Evolutionary conservation across 2,888 invertebrate genomes (phyloP).

Genomic region (Agonopterix subpropinquella): DNA sequence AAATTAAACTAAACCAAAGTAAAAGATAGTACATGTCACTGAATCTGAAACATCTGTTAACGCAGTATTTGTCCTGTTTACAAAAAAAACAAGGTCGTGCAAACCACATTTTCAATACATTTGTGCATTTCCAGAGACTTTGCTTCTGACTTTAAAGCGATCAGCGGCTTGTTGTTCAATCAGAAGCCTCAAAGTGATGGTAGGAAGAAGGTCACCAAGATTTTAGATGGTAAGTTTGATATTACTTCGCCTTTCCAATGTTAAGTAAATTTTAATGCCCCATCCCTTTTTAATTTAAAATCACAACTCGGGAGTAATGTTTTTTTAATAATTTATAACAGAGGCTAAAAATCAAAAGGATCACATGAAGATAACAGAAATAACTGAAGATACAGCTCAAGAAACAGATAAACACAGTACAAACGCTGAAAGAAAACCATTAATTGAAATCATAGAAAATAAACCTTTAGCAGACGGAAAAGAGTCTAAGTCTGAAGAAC

Average conservation of each 20-base stretch:
- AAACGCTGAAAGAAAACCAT: slow-evolving; percentile 36
- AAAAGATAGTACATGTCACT: too few relatives aligned
- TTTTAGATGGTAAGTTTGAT: slow-evolving; percentile 28
- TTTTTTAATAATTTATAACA: slow-evolving; percentile 9
- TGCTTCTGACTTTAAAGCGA: slow-evolving; percentile 32
- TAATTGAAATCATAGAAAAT: slow-evolving; percentile 49
- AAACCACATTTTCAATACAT: background rate
- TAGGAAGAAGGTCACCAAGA: slow-evolving; percentile 24
- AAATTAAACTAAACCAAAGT: too few relatives aligned
- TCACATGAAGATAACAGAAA: slow-evolving; percentile 25
- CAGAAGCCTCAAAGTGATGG: slow-evolving; percentile 30
- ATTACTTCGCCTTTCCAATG: background rate
- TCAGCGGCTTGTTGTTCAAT: slow-evolving; percentile 46
- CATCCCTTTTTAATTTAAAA: too few relatives aligned
- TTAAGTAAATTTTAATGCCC: too few relatives aligned
- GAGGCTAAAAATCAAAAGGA: slow-evolving; percentile 22
- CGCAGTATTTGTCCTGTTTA: too few relatives aligned
- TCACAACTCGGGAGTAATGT: background rate
- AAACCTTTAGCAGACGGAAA: slow-evolving; percentile 17
- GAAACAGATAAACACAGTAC: slow-evolving; percentile 12
- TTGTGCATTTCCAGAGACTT: slow-evolving; percentile 25
- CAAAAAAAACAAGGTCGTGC: too few relatives aligned
- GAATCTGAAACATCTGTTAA: too few relatives aligned
- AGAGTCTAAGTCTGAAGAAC: slow-evolving; percentile 4
- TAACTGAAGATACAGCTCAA: slow-evolving; percentile 17